Percentiles rank a stretch among this genome's conserved stretches.
These are phyloP conservation scores for Solenopsis invicta DNA, from an alignment of 1,140 invertebrate species.

Conservation along the genomic window DNA sequence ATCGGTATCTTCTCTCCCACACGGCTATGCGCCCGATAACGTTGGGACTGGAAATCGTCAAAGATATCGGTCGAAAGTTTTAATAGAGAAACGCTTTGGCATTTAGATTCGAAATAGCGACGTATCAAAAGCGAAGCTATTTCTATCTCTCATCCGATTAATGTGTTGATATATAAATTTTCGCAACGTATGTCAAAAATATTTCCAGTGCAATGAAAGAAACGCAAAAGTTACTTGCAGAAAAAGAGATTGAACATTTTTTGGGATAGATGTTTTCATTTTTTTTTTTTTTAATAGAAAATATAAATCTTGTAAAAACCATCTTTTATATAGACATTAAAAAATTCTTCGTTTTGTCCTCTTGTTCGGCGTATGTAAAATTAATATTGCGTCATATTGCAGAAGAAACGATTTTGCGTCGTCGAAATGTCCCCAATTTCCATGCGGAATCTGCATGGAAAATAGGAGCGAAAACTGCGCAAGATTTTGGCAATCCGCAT, in stretches of 20 bases:
- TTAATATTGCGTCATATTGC: neutral
- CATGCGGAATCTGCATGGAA: neutral
- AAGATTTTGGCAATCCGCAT: constrained; percentile 1
- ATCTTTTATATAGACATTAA: neutral
- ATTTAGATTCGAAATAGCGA: neutral
- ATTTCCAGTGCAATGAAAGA: neutral
- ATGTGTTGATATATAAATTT: neutral
- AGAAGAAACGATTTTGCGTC: neutral
- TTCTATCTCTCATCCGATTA: neutral
- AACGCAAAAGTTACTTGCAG: neutral
- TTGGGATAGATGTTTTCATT: neutral
- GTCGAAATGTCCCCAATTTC: neutral
- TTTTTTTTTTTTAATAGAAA: neutral
- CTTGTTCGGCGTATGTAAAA: neutral
- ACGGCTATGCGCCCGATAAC: neutral
- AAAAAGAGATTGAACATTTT: neutral
- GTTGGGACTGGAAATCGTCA: neutral
- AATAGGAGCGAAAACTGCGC: neutral
- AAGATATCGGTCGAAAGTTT: neutral
- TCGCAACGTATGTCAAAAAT: neutral
- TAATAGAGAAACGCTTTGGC: constrained; percentile 10
- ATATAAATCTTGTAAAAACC: neutral
- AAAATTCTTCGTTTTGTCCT: neutral
- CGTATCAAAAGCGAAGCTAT: neutral
- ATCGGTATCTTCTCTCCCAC: constrained; percentile 34